Evolutionary conservation across 2,797 vertebrate species (phyloP).

Genomic region (Heterohyrax brucei): DNA sequence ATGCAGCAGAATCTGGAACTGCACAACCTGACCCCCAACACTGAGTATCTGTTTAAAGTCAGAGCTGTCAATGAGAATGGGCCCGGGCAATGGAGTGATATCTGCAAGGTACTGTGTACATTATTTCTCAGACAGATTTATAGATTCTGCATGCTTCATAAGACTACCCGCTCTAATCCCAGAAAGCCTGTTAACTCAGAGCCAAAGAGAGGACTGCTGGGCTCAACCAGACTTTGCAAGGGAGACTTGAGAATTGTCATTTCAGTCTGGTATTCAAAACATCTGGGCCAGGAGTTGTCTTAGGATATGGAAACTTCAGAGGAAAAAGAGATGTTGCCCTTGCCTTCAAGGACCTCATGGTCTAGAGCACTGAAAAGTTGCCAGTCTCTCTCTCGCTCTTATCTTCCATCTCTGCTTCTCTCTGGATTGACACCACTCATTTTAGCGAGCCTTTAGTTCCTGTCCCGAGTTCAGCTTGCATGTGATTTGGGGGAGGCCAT

Average conservation of each 20-base stretch:
- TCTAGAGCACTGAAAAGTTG: background rate
- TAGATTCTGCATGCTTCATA: background rate
- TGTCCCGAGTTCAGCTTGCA: background rate
- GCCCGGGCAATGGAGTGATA: conserved; percentile 87
- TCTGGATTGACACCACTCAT: conserved; percentile 3
- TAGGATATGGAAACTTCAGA: conserved; percentile 6
- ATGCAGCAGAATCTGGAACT: conserved; percentile 88
- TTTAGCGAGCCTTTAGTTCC: background rate
- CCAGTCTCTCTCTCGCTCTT: background rate
- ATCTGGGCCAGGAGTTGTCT: background rate
- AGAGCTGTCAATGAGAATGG: conserved; percentile 85
- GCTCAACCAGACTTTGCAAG: background rate
- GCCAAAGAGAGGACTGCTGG: background rate
- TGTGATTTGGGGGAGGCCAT: background rate
- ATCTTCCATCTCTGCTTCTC: background rate
- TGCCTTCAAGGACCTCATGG: background rate
- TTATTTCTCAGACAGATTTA: background rate
- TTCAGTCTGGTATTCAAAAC: background rate
- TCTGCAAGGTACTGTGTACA: conserved; percentile 86
- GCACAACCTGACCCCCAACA: conserved; percentile 87
- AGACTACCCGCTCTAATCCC: background rate
- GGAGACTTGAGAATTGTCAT: background rate
- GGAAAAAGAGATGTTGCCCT: background rate
- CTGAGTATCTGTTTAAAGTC: conserved; percentile 88
- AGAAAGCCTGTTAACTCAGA: background rate